A percentile compares a stretch with the other conserved stretches of the same genome.
Evolutionary conservation across 2,888 invertebrate species (phyloP).

Genomic region (Odontomyia ornata): DNA sequence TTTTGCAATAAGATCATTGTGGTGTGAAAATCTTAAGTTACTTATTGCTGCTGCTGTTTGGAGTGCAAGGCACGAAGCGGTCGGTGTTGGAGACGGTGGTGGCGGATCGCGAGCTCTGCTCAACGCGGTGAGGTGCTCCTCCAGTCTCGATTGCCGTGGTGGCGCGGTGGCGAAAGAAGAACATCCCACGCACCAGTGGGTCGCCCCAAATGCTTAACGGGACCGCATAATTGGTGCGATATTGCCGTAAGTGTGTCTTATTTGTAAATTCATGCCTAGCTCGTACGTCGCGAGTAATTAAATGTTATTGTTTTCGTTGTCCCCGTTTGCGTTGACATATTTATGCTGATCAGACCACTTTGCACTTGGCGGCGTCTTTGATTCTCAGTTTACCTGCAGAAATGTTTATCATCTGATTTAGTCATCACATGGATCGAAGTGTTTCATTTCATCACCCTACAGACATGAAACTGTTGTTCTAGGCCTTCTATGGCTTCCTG

Average conservation of each 20-base stretch:
- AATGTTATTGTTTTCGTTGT: background rate
- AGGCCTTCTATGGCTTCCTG: no score
- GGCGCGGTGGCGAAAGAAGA: conserved; percentile 38
- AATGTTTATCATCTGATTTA: no score
- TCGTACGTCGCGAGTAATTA: background rate
- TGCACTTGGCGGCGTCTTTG: no score
- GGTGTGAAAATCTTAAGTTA: background rate
- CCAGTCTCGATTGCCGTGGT: conserved; percentile 27
- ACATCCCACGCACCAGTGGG: conserved; percentile 40
- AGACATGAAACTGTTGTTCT: no score
- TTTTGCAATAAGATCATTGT: conserved; percentile 9
- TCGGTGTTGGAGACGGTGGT: background rate
- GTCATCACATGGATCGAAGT: no score
- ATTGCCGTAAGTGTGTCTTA: conserved; percentile 36
- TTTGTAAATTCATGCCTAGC: conserved; percentile 1
- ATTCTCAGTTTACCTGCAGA: no score
- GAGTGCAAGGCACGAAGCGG: no score
- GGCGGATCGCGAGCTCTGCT: conserved; percentile 4
- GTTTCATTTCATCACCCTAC: no score
- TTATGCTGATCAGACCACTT: no score
- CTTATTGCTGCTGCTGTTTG: no score
- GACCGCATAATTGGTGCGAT: conserved; percentile 39
- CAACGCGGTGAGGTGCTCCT: conserved; percentile 9
- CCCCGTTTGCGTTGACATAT: background rate
- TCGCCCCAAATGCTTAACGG: conserved; percentile 44